A percentile compares a stretch with the other conserved stretches of the same genome.
Evolutionary conservation across 1,140 invertebrate species (phyloP).

Genomic region (Charaxes varanes): DNA sequence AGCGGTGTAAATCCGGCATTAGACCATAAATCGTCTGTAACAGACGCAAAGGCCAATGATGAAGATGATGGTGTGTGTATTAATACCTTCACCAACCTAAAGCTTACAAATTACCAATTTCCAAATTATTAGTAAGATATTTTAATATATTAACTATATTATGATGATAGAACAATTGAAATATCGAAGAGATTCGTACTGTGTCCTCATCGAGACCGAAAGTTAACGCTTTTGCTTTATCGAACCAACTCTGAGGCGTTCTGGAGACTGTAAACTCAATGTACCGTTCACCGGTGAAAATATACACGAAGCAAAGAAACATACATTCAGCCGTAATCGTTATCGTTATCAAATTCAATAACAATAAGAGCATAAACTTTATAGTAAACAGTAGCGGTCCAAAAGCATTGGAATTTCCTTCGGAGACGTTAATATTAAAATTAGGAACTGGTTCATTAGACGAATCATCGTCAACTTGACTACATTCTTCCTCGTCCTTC

Average conservation of each 20-base stretch:
- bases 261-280: conserved; percentile 39
- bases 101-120: not conserved
- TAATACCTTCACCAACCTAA: too few species aligned
- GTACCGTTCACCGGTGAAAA: conserved; percentile 36
- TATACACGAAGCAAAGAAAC: conserved; percentile 36
- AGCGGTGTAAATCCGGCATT: too few species aligned
- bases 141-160: conserved; percentile 43
- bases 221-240: conserved; percentile 27
- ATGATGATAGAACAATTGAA: conserved; percentile 32
- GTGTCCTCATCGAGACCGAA: conserved; percentile 41
- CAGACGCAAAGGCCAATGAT: not conserved
- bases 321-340: conserved; percentile 30
- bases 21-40: too few species aligned
- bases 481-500: not conserved
- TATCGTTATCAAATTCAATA: conserved; percentile 36
- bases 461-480: not conserved
- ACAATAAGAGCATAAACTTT: conserved; percentile 33
- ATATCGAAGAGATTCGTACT: conserved; percentile 36
- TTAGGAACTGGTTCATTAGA: not conserved
- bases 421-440: not conserved
- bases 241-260: conserved; percentile 30
- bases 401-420: conserved; percentile 8
- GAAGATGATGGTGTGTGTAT: too few species aligned
- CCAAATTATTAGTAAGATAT: conserved; percentile 21
- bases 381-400: conserved; percentile 22